Evolutionary conservation across 2,797 vertebrate species (phyloP), one percentile per base, ranked within the genome.

Genomic region (Dallia pectoralis): DNA sequence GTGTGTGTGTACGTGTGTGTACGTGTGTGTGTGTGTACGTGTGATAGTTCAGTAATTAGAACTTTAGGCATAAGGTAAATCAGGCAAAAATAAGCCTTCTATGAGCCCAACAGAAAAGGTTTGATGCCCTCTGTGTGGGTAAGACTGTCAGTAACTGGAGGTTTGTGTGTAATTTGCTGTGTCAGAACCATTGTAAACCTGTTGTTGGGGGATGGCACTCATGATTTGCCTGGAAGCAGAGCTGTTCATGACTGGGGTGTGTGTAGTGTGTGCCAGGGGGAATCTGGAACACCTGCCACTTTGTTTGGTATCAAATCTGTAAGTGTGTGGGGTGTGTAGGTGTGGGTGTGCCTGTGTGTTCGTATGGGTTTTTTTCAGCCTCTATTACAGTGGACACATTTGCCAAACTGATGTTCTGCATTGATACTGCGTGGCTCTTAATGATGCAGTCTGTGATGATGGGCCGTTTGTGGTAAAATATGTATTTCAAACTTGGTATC

Each of bases 121-220:
- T 63, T 32, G 61, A 63, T 32, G 14, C 14, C 15, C 29, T 29
- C 61, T 30, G 61, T 18, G 29, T 63, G 16, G 61, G 61, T 63
- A 63, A 29, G 61, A 8, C 18, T 63, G 61, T 27, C 27, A 27
- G 29, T 7, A 16, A 29, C 25, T 63, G 61, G 25, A 63, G 30
- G 61, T 63, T 63, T 63, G 49, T n/a, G 7, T 61, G 27, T 32
- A 15, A 63, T 14, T 63, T 63, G 61, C 61, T 63, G 61, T 32
- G 29, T 63, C 61, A 63, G 61, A 63, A 63, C 61, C 61, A 63
- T 27, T 29, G 29, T 63, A 32, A 63, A 63, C 61, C 61, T 63
- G 61, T 62, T 56, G 29, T 63, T 63, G 61, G 61, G 29, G 29
- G 29, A 63, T 63, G 25, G 61, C 16, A 32, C 61, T 30, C 14